These are phyloP conservation scores for Prunella strophiata DNA, from an alignment of 2,797 vertebrate genomes.

Conservation along the genomic window DNA sequence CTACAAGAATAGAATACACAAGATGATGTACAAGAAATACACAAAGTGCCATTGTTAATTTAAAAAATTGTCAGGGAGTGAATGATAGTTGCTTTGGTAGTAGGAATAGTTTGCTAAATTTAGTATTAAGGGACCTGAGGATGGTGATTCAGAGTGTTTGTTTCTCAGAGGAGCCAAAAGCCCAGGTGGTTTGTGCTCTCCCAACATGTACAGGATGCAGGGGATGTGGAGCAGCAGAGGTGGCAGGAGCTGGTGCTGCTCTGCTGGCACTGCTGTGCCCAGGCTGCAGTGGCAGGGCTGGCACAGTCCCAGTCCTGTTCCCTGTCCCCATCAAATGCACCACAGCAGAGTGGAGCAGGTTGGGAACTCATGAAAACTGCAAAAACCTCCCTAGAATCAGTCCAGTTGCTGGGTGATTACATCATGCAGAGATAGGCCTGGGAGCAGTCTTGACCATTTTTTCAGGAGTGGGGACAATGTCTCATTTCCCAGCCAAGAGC, in stretches of 20 bases:
- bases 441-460: background rate
- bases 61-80: background rate
- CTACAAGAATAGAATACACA: background rate
- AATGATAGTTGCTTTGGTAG: background rate
- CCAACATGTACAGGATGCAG: rapidly evolving
- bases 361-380: background rate
- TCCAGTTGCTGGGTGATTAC: background rate
- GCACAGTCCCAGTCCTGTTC: background rate
- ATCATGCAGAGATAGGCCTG: rapidly evolving
- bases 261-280: background rate
- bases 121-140: background rate
- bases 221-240: background rate
- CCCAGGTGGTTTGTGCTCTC: background rate
- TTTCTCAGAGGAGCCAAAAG: background rate
- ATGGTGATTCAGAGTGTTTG: background rate
- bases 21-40: background rate
- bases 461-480: background rate
- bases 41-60: background rate
- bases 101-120: background rate
- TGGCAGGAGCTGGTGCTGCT: background rate
- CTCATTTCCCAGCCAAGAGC: background rate
- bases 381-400: background rate
- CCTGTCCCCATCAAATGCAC: rapidly evolving
- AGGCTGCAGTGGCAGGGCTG: background rate
- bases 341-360: rapidly evolving